Base-by-base conservation (phyloP, 1,140 invertebrate genomes). In the Eubasilissa regina region DNA sequence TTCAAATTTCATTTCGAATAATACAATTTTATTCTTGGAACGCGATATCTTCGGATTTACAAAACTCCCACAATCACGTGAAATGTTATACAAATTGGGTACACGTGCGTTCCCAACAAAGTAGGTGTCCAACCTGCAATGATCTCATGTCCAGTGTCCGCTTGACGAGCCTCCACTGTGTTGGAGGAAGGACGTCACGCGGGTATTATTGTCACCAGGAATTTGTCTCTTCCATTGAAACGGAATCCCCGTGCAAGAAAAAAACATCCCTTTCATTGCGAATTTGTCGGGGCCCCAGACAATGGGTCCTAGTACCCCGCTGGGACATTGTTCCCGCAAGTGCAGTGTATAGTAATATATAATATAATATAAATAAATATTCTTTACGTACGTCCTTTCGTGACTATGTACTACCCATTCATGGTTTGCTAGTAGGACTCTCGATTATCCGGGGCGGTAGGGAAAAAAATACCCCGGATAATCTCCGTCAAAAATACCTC, bases 171-270 rank as follows among this genome's bases (percentile, higher is more conserved):
- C 58, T 35, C 12, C 3, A 25, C 19, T 11, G 19, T 35, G 58
- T 1, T 25, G 25, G 17, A 7, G 6, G 53, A 9, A 60, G 58
- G 12, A 62, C 21, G 25, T 62, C 58, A 62, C 48, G n/a, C 58
- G 25, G 58, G 58, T 62, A 62, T 62, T 62, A 62, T 62, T 62
- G 58, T 62, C 58, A 10, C 25, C 21, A 25, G 58, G 58, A 62
- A 62, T 62, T 62, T 62, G 58, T 62, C n/a, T 56, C 53, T 56
- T 56, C 19, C 25, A 62, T 62, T 62, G 58, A 62, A 62, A 62
- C 58, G 58, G 58, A 13, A 62, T 35, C 58, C 58, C 58, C 58
- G 9, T 25, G 25, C 13, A 43, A 12, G 25, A 35, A 62, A 62
- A 62, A 62, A 62, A 62, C 11, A 10, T 12, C 25, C 25, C 25